These are phyloP conservation scores for Drosophila punjabiensis DNA, from an alignment of 1,140 invertebrate species.

Conservation along the genomic window DNA sequence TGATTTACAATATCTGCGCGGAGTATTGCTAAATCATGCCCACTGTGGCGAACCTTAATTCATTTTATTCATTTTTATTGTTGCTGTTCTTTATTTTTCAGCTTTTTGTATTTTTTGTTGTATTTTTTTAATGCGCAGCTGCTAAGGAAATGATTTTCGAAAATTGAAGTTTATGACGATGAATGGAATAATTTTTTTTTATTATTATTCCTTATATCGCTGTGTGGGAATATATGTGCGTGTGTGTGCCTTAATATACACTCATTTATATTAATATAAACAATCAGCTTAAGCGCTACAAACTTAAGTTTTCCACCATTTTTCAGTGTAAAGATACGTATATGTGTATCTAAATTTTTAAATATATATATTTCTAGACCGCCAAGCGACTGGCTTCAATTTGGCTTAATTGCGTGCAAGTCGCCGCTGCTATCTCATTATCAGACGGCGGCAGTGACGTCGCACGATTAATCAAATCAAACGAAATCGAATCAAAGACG, in stretches of 20 bases:
- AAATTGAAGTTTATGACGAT: slow-evolving; percentile 85
- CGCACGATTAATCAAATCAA: slow-evolving; percentile 83
- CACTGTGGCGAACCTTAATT: slow-evolving; percentile 74
- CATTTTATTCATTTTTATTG: slow-evolving; percentile 68
- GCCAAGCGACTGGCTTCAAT: slow-evolving; percentile 26
- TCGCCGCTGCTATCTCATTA: slow-evolving; percentile 70
- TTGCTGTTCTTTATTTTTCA: slow-evolving; percentile 50
- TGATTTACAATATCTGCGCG: slow-evolving; percentile 52
- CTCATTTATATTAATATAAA: slow-evolving; percentile 80
- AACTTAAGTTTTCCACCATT: slow-evolving; percentile 64
- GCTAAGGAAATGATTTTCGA: slow-evolving; percentile 85
- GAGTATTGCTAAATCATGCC: slow-evolving; percentile 61
- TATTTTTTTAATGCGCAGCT: slow-evolving; percentile 76
- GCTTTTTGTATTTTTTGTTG: slow-evolving; percentile 57
- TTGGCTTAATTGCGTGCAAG: slow-evolving; percentile 77
- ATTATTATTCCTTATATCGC: slow-evolving; percentile 45
- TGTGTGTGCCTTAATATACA: slow-evolving; percentile 57
- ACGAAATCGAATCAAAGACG: slow-evolving; percentile 82
- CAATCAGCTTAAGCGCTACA: slow-evolving; percentile 66
- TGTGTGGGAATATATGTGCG: slow-evolving; percentile 4
- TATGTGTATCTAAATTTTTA: slow-evolving; percentile 26
- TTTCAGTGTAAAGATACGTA: slow-evolving; percentile 3
- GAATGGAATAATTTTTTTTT: slow-evolving; percentile 77
- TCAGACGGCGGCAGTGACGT: slow-evolving; percentile 61
- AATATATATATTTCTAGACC: slow-evolving; percentile 40